Conservation (phyloP, 1,140 invertebrate species). For the Scaptomyza pallida region DNA sequence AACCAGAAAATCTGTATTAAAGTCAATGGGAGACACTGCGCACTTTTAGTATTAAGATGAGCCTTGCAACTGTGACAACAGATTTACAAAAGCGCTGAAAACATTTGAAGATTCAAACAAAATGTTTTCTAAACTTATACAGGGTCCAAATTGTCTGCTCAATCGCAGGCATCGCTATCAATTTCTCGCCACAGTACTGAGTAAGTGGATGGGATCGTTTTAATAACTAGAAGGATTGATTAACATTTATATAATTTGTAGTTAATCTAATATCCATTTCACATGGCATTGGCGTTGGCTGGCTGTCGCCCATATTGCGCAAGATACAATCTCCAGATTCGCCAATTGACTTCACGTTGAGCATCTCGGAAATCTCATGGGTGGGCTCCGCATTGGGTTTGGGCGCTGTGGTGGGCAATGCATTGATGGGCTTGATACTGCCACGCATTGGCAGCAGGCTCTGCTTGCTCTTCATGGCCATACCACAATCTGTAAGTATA, state of each 20-base stretch:
- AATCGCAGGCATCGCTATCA: constrained; percentile 69
- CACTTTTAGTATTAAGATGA: constrained; percentile 7
- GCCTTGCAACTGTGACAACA: background rate
- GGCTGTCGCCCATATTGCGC: constrained; percentile 60
- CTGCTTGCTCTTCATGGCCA: constrained; percentile 57
- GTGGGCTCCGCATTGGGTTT: constrained; percentile 63
- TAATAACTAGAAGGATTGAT: background rate
- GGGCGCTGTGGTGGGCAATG: constrained; percentile 65
- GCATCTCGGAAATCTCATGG: constrained; percentile 63
- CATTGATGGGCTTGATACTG: constrained; percentile 41
- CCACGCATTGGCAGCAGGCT: constrained; percentile 52
- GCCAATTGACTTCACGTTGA: constrained; percentile 46
- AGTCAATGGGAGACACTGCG: background rate
- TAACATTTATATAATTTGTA: constrained; percentile 1
- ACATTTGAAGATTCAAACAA: constrained; percentile 6
- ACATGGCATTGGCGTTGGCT: constrained; percentile 66
- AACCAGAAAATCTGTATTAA: constrained; percentile 15
- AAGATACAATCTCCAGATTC: constrained; percentile 50
- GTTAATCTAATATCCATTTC: constrained; percentile 68
- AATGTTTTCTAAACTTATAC: constrained; percentile 50
- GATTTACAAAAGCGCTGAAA: background rate
- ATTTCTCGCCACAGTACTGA: constrained; percentile 58
- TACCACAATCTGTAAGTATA: constrained; percentile 57
- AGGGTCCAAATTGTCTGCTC: constrained; percentile 51
- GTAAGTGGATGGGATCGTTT: constrained; percentile 37